Evolutionary conservation across 2,797 vertebrate genomes (phyloP).

Genomic region (Peromyscus attwateri): DNA sequence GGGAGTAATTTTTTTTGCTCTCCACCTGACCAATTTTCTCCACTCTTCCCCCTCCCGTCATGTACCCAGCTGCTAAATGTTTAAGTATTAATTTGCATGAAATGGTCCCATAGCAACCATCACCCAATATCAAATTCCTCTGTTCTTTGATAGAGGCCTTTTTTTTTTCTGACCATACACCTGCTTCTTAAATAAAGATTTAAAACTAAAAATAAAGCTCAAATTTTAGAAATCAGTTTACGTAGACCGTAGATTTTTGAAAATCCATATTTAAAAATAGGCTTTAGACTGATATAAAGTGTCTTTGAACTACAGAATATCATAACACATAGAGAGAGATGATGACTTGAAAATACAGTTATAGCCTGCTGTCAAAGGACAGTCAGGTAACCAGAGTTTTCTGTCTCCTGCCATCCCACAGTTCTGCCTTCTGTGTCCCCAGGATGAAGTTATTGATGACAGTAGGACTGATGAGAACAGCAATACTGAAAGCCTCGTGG

Average conservation of each 20-base stretch:
- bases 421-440: not conserved
- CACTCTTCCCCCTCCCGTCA: not conserved
- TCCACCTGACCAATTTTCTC: slow-evolving; percentile 71
- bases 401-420: not conserved
- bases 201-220: slow-evolving; percentile 67
- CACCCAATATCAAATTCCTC: slow-evolving; percentile 70
- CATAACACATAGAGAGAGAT: not conserved
- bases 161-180: not conserved
- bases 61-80: slow-evolving; percentile 65
- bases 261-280: slow-evolving; percentile 18
- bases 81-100: slow-evolving; percentile 77
- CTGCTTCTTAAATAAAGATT: slow-evolving; percentile 69
- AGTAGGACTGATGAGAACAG: not conserved
- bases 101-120: slow-evolving; percentile 72
- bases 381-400: not conserved
- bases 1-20: slow-evolving; percentile 67
- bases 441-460: slow-evolving; percentile 21
- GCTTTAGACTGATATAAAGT: not conserved
- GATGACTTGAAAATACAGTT: slow-evolving; percentile 7
- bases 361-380: not conserved
- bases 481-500: not conserved
- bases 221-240: slow-evolving; percentile 6
- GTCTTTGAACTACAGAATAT: slow-evolving; percentile 44
- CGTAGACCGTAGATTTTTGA: not conserved
- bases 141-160: slow-evolving; percentile 65